Evolutionary conservation across 2,113 vertebrate species (phyloP), one percentile per base, ranked within the genome.

Genomic region (Columbina picui): DNA sequence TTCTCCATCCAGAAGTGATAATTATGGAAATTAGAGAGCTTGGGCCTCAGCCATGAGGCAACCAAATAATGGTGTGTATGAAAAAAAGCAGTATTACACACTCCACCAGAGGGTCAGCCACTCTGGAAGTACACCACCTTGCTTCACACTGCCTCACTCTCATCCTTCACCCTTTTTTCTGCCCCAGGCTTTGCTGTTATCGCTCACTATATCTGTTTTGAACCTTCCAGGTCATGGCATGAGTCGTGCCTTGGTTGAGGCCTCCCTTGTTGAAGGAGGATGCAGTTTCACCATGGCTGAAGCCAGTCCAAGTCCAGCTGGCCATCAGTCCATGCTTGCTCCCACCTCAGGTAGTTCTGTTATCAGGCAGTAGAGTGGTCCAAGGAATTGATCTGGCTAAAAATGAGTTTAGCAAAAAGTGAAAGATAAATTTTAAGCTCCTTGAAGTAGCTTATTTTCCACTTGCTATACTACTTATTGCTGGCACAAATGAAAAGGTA

Each of bases 241-340:
- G 80, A 84, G 20, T 64, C 81, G 39, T 34, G 8, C 10, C 29
- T 56, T 68, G 26, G 49, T 41, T 60, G 59, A 89, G 30, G 34
- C 19, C 5, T 32, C 19, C 8, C 13, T 89, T 74, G 30, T 53
- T 6, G 3, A 84, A 53, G 32, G 36, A 81, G 10, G 25, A 45
- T 1, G 2, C 7, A 70, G 53, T 76, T 86, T 86, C 17, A 23
- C 29, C 20, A 29, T 5, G 36, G 12, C 12, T 87, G 60, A 82
- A 87, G 8, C 27, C 41, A 53, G 14, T 50, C n/a, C n/a, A 70
- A 77, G 55, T 61, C 21, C 52, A 84, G 6, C 59, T 56, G 7
- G 1, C 68, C 12, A 1, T 29, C 18, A 43, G 64, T 57, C 2
- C 0, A 3, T 1, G 3, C 61, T 59, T 50, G 12, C 10, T 88